phyloP scores from a whole-genome alignment of 2,797 vertebrate genomes.

The Hapalemur alaotrensis region DNA sequence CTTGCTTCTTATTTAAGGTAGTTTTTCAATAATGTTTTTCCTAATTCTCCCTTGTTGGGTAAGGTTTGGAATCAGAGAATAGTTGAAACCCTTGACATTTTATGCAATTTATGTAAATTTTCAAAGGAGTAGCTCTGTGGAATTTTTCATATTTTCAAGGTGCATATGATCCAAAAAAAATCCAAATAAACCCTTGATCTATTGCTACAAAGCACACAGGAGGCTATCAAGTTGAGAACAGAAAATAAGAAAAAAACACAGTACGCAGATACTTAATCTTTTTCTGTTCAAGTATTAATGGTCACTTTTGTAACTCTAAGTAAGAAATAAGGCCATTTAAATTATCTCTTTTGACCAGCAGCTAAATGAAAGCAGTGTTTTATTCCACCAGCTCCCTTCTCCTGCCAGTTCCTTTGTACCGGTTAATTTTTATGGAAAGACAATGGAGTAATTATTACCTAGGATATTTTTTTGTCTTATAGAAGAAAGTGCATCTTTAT shows the following conservation, averaged over 20 bases:
- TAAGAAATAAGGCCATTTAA: not conserved
- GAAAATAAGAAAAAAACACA: not conserved
- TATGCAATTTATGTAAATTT: not conserved
- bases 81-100: not conserved
- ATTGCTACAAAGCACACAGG: not conserved
- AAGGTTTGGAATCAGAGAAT: not conserved
- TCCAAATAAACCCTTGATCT: not conserved
- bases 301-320: not conserved
- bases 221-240: not conserved
- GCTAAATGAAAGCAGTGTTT: not conserved
- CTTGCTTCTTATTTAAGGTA: not conserved
- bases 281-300: not conserved
- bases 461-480: constrained; percentile 6
- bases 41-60: not conserved
- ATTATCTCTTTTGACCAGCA: not conserved
- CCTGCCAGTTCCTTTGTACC: not conserved
- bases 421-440: constrained; percentile 24
- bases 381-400: not conserved
- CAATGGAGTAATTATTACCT: not conserved
- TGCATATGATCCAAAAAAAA: not conserved
- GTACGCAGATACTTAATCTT: not conserved
- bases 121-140: not conserved
- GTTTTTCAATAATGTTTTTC: not conserved
- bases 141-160: not conserved
- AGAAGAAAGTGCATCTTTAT: constrained; percentile 35